phyloP scores from a whole-genome alignment of 2,797 vertebrate species.

The Lateolabrax maculatus region DNA sequence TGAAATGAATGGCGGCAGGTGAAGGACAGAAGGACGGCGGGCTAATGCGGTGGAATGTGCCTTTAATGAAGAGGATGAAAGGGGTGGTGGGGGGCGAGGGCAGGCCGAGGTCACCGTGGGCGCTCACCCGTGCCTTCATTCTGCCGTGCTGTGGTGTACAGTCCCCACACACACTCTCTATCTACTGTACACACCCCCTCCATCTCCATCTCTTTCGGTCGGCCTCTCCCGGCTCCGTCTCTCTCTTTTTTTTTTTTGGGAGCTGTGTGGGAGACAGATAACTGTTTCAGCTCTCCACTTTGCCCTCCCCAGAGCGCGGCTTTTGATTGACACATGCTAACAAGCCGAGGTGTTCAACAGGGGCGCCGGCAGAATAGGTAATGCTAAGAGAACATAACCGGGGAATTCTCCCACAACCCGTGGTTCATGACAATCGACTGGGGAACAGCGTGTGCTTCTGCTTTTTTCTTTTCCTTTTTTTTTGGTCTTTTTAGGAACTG shows the following conservation, averaged over 20 bases:
- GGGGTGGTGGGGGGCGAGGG: neutral
- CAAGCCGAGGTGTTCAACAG: slow-evolving; percentile 77
- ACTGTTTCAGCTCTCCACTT: slow-evolving; percentile 59
- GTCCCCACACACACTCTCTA: neutral
- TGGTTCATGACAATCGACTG: slow-evolving; percentile 45
- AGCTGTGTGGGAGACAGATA: slow-evolving; percentile 68
- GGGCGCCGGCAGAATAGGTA: slow-evolving; percentile 68
- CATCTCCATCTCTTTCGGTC: neutral
- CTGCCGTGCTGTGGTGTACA: neutral
- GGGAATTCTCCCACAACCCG: slow-evolving; percentile 68
- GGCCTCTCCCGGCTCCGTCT: neutral
- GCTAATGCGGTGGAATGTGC: slow-evolving; percentile 66
- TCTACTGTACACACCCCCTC: neutral
- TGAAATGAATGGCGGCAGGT: slow-evolving; percentile 76
- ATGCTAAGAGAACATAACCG: slow-evolving; percentile 67
- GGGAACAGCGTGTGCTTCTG: slow-evolving; percentile 38
- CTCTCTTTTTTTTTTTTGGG: slow-evolving; percentile 48
- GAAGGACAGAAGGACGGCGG: slow-evolving; percentile 74
- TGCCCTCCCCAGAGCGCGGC: slow-evolving; percentile 64
- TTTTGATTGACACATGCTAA: slow-evolving; percentile 86
- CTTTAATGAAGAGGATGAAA: slow-evolving; percentile 80
- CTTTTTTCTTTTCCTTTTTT: slow-evolving; percentile 1
- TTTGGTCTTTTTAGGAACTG: slow-evolving; percentile 28
- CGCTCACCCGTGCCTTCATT: slow-evolving; percentile 24
- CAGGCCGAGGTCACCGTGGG: slow-evolving; percentile 52